These are phyloP conservation scores for Dermolepida albohirtum DNA, from an alignment of 2,888 invertebrate species.

Conservation along the genomic window DNA sequence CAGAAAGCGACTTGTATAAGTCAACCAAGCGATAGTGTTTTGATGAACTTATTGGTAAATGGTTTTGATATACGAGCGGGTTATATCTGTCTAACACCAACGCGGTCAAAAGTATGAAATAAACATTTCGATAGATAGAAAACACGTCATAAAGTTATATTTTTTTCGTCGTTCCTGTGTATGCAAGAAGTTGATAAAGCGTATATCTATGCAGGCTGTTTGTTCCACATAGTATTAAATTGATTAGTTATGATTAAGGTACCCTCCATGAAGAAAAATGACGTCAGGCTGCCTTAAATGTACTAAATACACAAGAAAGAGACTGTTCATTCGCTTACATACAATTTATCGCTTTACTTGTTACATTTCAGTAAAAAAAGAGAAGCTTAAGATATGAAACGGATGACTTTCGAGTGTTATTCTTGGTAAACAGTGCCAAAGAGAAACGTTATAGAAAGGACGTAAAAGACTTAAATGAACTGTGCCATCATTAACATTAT, in stretches of 20 bases:
- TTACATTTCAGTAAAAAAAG: too few species aligned
- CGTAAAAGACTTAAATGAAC: too few species aligned
- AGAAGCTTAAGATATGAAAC: too few species aligned
- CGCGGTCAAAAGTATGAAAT: conserved; percentile 42
- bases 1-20: conserved; percentile 63
- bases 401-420: conserved; percentile 1
- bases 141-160: background rate
- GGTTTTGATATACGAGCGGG: conserved; percentile 95
- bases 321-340: conserved; percentile 17
- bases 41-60: conserved; percentile 95
- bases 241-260: background rate
- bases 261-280: background rate
- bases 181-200: too few species aligned
- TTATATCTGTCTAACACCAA: conserved; percentile 85
- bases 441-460: background rate
- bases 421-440: conserved; percentile 28
- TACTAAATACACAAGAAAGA: conserved; percentile 5
- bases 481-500: too few species aligned
- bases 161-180: too few species aligned
- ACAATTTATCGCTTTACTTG: conserved; percentile 1
- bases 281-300: conserved; percentile 23
- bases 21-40: conserved; percentile 80
- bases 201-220: background rate
- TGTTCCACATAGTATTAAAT: conserved; percentile 19
- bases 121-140: conserved; percentile 19